Evolutionary conservation across 2,888 invertebrate genomes (phyloP), one percentile per base, ranked within the genome.

Genomic region (Dyspetes luteomarginatus): DNA sequence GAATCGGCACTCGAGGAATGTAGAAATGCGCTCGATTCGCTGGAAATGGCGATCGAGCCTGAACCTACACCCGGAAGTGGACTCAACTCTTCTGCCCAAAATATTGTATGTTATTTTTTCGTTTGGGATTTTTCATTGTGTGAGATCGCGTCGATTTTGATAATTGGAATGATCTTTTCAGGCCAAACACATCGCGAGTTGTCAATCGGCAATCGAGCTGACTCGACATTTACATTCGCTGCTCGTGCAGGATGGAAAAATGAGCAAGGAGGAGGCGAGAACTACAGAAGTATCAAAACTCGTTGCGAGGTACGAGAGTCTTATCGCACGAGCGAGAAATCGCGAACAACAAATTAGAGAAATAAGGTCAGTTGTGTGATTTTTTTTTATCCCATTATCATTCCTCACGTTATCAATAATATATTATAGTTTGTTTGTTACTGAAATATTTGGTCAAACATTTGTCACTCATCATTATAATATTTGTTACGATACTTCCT

Each of bases 181-280:
- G 93, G 95, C 96, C 67, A 96, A 96, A 92, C 93, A 96, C 67
- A 94, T 97, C 55, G 95, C 96, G 60, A 95, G 95, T 85, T 96
- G 97, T 82, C 95, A 96, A 87, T 97, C 97, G 4, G 95, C 96
- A 4, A 93, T 97, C 55, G 98, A 98, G 91, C 92, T 97, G 69
- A 95, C 97, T 24, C 95, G 95, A 89, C 97, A 97, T 93, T 93
- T 98, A 55, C 96, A 96, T 75, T 94, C 94, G 80, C 91, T 97
- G 17, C 93, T 98, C 2, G 92, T 96, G 2, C 95, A 95, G 45
- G 97, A 97, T 91, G 97, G 95, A 89, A 94, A 94, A 73, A 95
- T 95, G 19, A 94, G 93, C 0, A 93, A 94, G 82, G 94, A 95
- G 64, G 95, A 95, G 86, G 95, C 96, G 0, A 94, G 94, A 92